A percentile compares a stretch with the other conserved stretches of the same genome.
Conservation (phyloP, 1,140 invertebrate species). For the Pentalonia nigronervosa region DNA sequence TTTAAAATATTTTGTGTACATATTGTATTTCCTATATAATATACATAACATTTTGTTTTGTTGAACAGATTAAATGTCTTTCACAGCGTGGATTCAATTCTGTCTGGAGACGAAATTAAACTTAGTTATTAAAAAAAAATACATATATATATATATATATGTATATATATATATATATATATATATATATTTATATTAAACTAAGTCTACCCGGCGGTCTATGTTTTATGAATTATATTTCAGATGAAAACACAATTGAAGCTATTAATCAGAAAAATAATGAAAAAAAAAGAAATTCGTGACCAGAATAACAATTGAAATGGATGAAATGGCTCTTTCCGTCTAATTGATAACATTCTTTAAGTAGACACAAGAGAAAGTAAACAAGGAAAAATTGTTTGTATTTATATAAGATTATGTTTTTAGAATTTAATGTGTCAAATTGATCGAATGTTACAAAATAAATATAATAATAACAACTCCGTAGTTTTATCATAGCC, state of each 20-base stretch:
- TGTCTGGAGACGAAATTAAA: neutral
- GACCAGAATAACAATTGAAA: neutral
- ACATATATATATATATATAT: neutral
- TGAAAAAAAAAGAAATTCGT: neutral
- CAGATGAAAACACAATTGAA: conserved; percentile 6
- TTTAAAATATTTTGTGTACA: neutral
- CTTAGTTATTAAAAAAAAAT: conserved; percentile 8
- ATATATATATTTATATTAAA: neutral
- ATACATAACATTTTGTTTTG: conserved; percentile 2
- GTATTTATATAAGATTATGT: neutral
- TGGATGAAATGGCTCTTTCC: neutral
- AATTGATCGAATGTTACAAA: neutral
- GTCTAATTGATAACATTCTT: neutral
- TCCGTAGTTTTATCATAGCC: neutral
- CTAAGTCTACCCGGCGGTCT: neutral
- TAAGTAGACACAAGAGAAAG: neutral
- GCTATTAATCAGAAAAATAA: conserved; percentile 24
- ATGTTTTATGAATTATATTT: conserved; percentile 13
- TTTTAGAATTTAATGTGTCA: neutral
- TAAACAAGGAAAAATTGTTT: neutral
- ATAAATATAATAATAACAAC: neutral
- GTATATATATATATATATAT: neutral
- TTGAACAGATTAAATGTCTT: conserved; percentile 30
- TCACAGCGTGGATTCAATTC: conserved; percentile 14
- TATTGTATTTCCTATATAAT: neutral